Evolutionary conservation across 2,113 vertebrate species (phyloP), one percentile per base, ranked within the genome.

Genomic region (Geothlypis trichas): DNA sequence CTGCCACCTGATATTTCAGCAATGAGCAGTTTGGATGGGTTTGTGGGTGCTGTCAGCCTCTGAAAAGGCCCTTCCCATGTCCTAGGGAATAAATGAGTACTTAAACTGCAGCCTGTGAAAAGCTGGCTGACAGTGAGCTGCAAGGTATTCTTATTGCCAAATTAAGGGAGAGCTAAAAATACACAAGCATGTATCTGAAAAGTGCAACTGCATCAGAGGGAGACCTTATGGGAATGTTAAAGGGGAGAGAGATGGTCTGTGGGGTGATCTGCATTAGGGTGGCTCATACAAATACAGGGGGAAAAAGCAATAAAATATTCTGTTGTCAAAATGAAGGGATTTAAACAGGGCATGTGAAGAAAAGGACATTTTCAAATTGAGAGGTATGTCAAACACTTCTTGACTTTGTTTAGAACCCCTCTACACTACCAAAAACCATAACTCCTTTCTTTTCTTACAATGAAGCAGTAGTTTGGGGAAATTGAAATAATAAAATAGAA

Each of bases 81-180:
- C 85, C 85, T 75, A 49, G 86, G 86, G 54, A 85, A 89, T 77
- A 91, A 86, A 79, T 7, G 30, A 27, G 54, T 62, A 3, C 51
- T 83, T 72, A 47, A 83, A 90, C 57, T 0, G 2, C 69, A 94
- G 83, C 46, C 88, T 62, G 41, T 54, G 71, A 75, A 79, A 80
- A 83, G 51, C 93, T 87, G 76, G 28, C 54, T 84, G 68, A 75
- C 51, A 62, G 44, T 55, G 77, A 88, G 37, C 39, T 90, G 91
- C 79, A 93, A 92, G 93, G 81, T 92, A 92, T 73, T 89, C 90
- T 75, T 78, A 75, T 21, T 87, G 77, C 66, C 76, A 87, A 87
- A 89, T 94, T 86, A 83, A 93, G 65, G 82, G 88, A 27, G 77
- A 13, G 71, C 89, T 93, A 87, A 95, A 94, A 95, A 95, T 94